phyloP scores from a whole-genome alignment of 2,113 vertebrate species.

The Actinemys pallida region DNA sequence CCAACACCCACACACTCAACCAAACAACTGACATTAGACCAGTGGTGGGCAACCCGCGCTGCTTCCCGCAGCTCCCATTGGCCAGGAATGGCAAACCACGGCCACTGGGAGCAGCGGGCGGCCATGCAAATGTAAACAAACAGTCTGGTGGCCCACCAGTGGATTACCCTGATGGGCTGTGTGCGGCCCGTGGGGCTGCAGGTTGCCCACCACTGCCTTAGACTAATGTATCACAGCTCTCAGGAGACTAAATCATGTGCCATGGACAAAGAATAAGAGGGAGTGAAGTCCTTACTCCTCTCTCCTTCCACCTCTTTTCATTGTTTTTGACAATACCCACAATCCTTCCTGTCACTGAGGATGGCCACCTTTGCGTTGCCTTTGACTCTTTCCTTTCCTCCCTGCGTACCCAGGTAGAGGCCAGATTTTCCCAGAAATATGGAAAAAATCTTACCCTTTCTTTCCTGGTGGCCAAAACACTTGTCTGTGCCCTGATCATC shows the following conservation, averaged over 20 bases:
- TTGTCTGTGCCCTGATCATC: not conserved
- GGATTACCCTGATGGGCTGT: too few species aligned
- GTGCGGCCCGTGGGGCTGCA: too few species aligned
- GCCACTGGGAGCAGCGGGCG: too few species aligned
- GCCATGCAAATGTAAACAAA: too few species aligned
- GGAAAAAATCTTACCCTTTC: not conserved
- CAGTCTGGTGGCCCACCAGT: too few species aligned
- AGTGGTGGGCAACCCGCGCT: too few species aligned
- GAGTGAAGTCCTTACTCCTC: not conserved
- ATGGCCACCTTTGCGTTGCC: not conserved
- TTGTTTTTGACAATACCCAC: not conserved
- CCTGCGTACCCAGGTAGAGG: not conserved
- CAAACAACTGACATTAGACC: not conserved
- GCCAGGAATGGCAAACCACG: too few species aligned
- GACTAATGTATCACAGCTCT: not conserved
- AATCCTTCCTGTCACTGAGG: not conserved
- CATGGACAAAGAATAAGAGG: not conserved
- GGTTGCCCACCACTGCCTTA: not conserved
- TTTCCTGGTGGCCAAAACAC: not conserved
- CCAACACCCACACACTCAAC: not conserved
- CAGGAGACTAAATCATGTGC: not conserved
- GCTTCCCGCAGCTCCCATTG: too few species aligned
- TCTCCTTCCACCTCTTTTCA: not conserved
- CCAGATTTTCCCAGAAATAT: not conserved
- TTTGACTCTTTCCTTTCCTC: not conserved